These are phyloP conservation scores for Strongylocentrotus purpuratus DNA, from an alignment of 35 echinoderm and acorn worm species.

Conservation along the genomic window DNA sequence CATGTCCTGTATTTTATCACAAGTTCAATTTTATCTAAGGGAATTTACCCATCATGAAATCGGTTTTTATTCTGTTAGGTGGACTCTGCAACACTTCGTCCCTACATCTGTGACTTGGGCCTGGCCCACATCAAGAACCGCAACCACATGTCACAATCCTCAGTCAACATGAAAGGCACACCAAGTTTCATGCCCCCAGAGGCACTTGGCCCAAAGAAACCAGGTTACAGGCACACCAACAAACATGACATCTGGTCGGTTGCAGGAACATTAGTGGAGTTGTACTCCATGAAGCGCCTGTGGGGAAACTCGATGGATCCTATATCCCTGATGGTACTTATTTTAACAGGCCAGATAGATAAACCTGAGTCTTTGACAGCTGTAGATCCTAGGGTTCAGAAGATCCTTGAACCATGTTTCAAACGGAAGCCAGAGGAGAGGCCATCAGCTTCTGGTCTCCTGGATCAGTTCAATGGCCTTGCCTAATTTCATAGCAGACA, in stretches of 20 bases:
- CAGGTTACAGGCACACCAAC: neutral
- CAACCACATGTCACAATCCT: neutral
- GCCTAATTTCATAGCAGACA: neutral
- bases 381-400: neutral
- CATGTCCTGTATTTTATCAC: no score
- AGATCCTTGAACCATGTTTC: neutral
- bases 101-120: slow-evolving; percentile 37
- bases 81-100: neutral
- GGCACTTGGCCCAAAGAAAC: neutral
- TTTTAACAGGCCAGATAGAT: neutral
- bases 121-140: slow-evolving; percentile 49
- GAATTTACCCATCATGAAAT: no score
- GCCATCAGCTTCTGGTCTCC: neutral
- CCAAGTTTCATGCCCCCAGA: slow-evolving; percentile 25
- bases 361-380: neutral
- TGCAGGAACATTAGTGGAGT: slow-evolving; percentile 19
- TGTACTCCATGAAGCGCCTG: neutral
- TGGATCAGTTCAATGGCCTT: slow-evolving; percentile 12
- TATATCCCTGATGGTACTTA: neutral
- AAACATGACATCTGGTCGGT: slow-evolving; percentile 45
- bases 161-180: neutral
- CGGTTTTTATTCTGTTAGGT: neutral
- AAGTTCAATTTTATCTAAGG: no score
- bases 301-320: neutral
- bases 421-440: neutral